Percentiles rank a stretch among this genome's conserved stretches.
Conservation (phyloP, 2,888 invertebrate species). For the Mamestra brassicae region DNA sequence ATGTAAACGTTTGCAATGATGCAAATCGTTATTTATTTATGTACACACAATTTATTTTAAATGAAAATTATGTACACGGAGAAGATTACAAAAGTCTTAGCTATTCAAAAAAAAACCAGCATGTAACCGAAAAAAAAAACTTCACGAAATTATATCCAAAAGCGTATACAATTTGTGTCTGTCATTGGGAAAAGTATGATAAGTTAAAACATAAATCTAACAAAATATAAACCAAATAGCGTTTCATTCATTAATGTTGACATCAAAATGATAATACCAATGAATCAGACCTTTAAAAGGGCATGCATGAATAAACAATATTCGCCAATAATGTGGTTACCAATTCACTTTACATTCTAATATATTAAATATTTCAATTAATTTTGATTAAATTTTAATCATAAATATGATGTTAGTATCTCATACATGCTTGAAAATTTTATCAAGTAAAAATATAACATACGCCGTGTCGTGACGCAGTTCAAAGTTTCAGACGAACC, state of each 20-base stretch:
- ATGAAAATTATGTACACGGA: too few species aligned
- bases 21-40: background rate
- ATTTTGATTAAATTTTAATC: constrained; percentile 8
- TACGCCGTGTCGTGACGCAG: background rate
- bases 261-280: background rate
- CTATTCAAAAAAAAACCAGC: too few species aligned
- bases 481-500: background rate
- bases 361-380: background rate
- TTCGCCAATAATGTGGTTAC: background rate
- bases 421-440: background rate
- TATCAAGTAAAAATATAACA: background rate
- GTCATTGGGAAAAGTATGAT: too few species aligned
- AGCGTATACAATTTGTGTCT: too few species aligned
- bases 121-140: too few species aligned
- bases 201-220: too few species aligned
- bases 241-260: background rate
- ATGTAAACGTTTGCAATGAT: background rate
- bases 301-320: background rate
- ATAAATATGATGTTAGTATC: background rate
- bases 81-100: too few species aligned
- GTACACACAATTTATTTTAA: too few species aligned
- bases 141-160: too few species aligned
- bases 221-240: background rate
- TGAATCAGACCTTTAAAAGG: background rate
- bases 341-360: constrained; percentile 5